Percentiles rank a stretch among this genome's conserved stretches.
Evolutionary conservation across 2,113 vertebrate species (phyloP).

Genomic region (Gadus chalcogrammus): DNA sequence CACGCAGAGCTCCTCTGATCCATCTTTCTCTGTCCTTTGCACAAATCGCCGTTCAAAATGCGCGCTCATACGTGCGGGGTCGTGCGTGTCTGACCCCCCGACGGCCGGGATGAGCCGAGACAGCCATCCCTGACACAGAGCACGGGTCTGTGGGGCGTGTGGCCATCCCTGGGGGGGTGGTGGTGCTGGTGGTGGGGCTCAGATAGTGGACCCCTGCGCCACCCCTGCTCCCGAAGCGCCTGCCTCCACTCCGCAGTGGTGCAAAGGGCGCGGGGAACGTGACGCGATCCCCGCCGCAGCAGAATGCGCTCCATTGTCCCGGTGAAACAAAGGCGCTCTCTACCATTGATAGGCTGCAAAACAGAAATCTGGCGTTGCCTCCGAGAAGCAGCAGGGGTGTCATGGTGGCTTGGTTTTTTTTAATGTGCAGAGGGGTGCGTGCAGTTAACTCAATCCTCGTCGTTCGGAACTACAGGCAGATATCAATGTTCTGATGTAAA

Average conservation of each 20-base stretch:
- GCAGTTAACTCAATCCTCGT: too few relatives aligned
- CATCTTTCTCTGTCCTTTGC: not conserved
- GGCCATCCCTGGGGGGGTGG: conserved; percentile 9
- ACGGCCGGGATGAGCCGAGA: conserved; percentile 44
- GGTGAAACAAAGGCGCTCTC: conserved; percentile 65
- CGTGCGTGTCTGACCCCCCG: conserved; percentile 31
- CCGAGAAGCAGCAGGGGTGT: conserved; percentile 36
- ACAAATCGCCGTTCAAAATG: conserved; percentile 16
- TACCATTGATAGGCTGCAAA: conserved; percentile 55
- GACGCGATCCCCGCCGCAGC: conserved; percentile 56
- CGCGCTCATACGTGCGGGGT: conserved; percentile 14
- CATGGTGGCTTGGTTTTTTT: conserved; percentile 13
- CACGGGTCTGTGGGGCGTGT: conserved; percentile 22
- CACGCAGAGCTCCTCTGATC: conserved; percentile 26
- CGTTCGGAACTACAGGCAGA: too few relatives aligned
- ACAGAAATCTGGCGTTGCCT: conserved; percentile 39
- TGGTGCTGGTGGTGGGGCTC: conserved; percentile 31
- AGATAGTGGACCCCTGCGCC: conserved; percentile 43
- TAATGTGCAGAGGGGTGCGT: not conserved
- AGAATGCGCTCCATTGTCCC: conserved; percentile 74
- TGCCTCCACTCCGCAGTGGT: conserved; percentile 46
- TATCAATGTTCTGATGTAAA: conserved; percentile 32
- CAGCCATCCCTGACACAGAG: conserved; percentile 44
- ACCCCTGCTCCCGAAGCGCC: conserved; percentile 18
- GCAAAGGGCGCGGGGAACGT: conserved; percentile 57